Evolutionary conservation across 2,888 invertebrate genomes (phyloP), one percentile per base, ranked within the genome.

Genomic region (Neoitamus cyanurus): DNA sequence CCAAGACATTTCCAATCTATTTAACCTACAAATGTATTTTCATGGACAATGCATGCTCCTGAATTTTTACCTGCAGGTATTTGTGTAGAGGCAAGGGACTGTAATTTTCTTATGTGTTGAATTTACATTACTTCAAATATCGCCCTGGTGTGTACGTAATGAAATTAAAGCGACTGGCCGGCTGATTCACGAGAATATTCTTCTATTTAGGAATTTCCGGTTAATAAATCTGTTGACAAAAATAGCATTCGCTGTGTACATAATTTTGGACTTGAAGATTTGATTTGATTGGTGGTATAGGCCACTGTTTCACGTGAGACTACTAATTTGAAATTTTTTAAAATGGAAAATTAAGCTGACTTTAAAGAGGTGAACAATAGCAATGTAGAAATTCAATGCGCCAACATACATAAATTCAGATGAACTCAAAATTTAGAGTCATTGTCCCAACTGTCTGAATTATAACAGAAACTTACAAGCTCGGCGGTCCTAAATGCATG

Each of bases 131-230:
- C n/a, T n/a, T n/a, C n/a, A n/a, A n/a, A n/a, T 13, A 13, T 42
- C n/a, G 3, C 42, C 13, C 42, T 42, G 3, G 42, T 42, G n/a
- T n/a, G n/a, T n/a, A n/a, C n/a, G n/a, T 36, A 7, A 36, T 36
- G 6, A 36, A 36, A 36, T 7, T 36, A 6, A 36, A 36, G 1
- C 36, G 7, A 7, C 6, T 36, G 36, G 6, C 6, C 36, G 7
- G 6, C 6, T 36, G 36, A 7, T 36, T 36, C 36, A 36, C n/a
- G 6, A 36, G 3, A 36, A 1, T 36, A 36, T 36, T 36, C 31
- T n/a, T 70, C 70, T 28, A 70, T 70, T 70, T 30, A 70, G 31
- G 70, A 25, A 70, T 70, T 28, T 70, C 30, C 70, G 70, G 70
- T 31, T n/a, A 11, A 70, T 30, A 70, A 70, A 70, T 70, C 6